phyloP scores from a whole-genome alignment of 1,140 invertebrate genomes.

The Lordiphosa stackelbergi region DNA sequence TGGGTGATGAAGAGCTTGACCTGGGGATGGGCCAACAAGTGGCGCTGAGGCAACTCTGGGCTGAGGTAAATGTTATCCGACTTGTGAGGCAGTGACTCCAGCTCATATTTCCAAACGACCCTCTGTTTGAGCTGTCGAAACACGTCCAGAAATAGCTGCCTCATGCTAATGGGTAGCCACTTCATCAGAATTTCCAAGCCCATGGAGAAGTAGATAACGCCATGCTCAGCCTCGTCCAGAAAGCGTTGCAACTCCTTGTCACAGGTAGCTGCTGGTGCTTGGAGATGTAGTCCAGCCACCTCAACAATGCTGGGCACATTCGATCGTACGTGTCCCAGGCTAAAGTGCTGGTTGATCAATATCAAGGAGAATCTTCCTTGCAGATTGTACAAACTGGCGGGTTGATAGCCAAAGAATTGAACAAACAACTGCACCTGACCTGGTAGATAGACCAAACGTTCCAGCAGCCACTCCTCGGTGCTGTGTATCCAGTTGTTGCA shows the following conservation, averaged over 20 bases:
- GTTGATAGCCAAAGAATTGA: constrained; percentile 46
- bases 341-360: constrained; percentile 57
- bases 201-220: constrained; percentile 81
- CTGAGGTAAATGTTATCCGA: constrained; percentile 82
- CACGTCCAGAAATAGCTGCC: constrained; percentile 30
- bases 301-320: constrained; percentile 61
- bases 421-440: constrained; percentile 53
- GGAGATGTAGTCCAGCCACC: constrained; percentile 80
- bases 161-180: constrained; percentile 78
- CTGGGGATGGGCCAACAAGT: constrained; percentile 72
- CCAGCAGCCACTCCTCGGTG: constrained; percentile 33
- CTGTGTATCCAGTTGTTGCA: constrained; percentile 63
- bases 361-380: constrained; percentile 36
- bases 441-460: constrained; percentile 28
- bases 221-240: constrained; percentile 79
- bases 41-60: constrained; percentile 78
- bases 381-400: constrained; percentile 13
- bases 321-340: constrained; percentile 40
- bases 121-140: constrained; percentile 56
- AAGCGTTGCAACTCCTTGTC: constrained; percentile 73
- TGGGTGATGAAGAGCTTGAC: constrained; percentile 36
- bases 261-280: constrained; percentile 67
- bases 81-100: constrained; percentile 54
- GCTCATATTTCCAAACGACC: constrained; percentile 79
- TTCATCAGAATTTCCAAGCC: constrained; percentile 79